These are phyloP conservation scores for Actias luna DNA, from an alignment of 2,888 invertebrate species.

Conservation along the genomic window DNA sequence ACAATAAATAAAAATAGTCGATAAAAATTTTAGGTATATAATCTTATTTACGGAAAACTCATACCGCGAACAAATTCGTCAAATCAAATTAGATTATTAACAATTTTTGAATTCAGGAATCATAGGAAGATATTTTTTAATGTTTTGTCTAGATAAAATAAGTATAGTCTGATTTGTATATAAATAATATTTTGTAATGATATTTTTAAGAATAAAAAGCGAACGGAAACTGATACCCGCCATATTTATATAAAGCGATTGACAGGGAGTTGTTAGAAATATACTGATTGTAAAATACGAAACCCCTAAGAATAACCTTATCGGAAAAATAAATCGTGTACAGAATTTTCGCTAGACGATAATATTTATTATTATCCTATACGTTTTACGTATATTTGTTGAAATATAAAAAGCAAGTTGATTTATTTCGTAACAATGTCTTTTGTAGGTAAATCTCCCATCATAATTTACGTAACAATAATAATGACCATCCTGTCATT, in stretches of 20 bases:
- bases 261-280: neutral
- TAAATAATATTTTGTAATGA: neutral
- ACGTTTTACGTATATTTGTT: neutral
- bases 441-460: neutral
- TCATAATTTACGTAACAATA: conserved; percentile 14
- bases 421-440: conserved; percentile 1
- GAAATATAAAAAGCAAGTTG: neutral
- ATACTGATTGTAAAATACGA: neutral
- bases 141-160: too few species aligned
- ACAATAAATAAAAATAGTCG: too few species aligned
- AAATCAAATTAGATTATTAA: too few species aligned
- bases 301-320: neutral
- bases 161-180: neutral
- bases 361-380: neutral
- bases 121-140: too few species aligned
- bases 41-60: too few species aligned
- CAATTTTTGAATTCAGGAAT: too few species aligned
- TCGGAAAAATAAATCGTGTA: neutral
- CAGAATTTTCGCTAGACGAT: neutral
- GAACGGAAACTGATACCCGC: neutral
- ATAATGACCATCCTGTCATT: conserved; percentile 39
- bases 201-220: neutral
- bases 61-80: too few species aligned
- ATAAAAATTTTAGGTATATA: too few species aligned
- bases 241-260: neutral